Base-by-base conservation (phyloP, 2,797 vertebrate genomes). In the Eutrigla gurnardus region DNA sequence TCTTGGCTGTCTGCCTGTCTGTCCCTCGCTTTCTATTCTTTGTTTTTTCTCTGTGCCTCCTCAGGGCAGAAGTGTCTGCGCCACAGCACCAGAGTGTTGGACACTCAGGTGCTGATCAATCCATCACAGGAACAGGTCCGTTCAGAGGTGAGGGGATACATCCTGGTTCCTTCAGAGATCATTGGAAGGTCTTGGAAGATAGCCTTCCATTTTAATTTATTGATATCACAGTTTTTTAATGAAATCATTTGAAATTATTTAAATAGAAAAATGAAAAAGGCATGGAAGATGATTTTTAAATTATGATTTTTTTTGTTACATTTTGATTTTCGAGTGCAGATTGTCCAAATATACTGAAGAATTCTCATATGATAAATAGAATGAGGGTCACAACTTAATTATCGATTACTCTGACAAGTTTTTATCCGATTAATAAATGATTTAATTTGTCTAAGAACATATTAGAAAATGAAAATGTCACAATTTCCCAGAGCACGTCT, bases 71-170 rank as follows among this genome's bases (percentile, higher is more conserved):
- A 93, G 87, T 97, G 95, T 85, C 93, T 98, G 58, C 94, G 97
- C 75, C 96, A 97, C 90, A 94, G 92, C 0, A 95, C 95, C 39
- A 96, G 95, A 39, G 92, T 95, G 49, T 92, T 98, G 91, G 96
- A 98, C 86, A 96, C 95, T 3, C 93, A 96, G 80, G 96, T 98
- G 72, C 88, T 98, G 80, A 94, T 99, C 81, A 96, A 96, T 92
- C 97, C 98, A 0, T 94, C 96, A 0, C 95, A 97, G 88, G 96
- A 96, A 35, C 95, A 94, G 49, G 92, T 96, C 35, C 95, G 93
- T 1, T 94, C 96, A 0, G 96, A 98, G 97, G 98, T 98, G 89
- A 93, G 94, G 36, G 33, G 8, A 18, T 15, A 11, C 55, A 57
- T 35, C 47, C 67, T 67, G 36, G 14, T 5, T 69, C 9, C 6